A percentile compares a stretch with the other conserved stretches of the same genome.
Evolutionary conservation across 2,113 vertebrate species (phyloP).

Genomic region (Limanda limanda): DNA sequence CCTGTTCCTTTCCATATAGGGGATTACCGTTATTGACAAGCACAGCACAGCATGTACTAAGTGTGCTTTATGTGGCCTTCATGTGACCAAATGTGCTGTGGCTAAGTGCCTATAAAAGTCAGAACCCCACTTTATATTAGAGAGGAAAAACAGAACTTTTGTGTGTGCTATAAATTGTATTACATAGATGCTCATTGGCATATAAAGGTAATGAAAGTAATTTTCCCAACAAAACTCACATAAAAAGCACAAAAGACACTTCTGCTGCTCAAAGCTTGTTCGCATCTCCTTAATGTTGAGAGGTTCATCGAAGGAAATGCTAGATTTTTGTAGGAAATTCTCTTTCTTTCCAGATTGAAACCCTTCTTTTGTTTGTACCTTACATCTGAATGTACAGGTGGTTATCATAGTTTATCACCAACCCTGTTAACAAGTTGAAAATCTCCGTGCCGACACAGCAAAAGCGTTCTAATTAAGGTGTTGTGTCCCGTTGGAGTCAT

Average conservation of each 20-base stretch:
- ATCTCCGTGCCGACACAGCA: not conserved
- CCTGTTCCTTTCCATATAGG: constrained; percentile 54
- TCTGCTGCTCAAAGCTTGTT: not conserved
- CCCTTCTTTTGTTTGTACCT: no score
- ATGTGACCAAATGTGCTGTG: constrained; percentile 51
- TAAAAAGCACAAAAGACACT: not conserved
- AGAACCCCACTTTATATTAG: constrained; percentile 30
- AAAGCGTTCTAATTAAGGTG: not conserved
- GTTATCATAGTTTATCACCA: not conserved
- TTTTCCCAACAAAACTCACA: not conserved
- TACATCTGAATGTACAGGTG: not conserved
- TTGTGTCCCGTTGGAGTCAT: not conserved
- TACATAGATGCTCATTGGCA: not conserved
- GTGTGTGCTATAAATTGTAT: not conserved
- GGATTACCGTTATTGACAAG: constrained; percentile 65
- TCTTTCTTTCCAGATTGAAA: not conserved
- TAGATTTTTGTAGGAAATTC: not conserved
- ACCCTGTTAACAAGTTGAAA: not conserved
- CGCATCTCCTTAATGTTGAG: not conserved
- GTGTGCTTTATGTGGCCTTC: constrained; percentile 46
- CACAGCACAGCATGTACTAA: constrained; percentile 30
- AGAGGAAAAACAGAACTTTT: not conserved
- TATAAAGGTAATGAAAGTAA: not conserved
- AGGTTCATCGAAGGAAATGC: not conserved
- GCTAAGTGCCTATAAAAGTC: constrained; percentile 64